Evolutionary conservation across 2,797 vertebrate species (phyloP).

Genomic region (Catharus ustulatus): DNA sequence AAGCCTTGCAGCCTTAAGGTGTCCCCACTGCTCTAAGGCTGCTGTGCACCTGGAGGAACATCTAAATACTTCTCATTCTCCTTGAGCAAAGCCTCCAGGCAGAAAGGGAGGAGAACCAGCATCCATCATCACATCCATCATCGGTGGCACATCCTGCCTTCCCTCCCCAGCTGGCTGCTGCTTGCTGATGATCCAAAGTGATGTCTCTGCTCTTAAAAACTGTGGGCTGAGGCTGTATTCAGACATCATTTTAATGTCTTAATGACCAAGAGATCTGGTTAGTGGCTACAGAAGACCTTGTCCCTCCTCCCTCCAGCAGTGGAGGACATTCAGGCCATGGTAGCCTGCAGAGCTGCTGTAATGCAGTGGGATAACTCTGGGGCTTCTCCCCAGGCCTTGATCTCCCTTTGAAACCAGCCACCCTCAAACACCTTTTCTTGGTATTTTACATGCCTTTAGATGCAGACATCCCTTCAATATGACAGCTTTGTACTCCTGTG

Average conservation of each 20-base stretch:
- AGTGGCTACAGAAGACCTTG: background rate
- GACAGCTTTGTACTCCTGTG: background rate
- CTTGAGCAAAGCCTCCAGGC: slow-evolving; percentile 11
- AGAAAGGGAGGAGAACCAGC: background rate
- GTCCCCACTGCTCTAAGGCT: slow-evolving; percentile 34
- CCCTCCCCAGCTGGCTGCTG: background rate
- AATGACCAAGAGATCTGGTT: background rate
- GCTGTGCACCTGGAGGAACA: background rate
- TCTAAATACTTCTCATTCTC: background rate
- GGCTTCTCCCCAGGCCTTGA: background rate
- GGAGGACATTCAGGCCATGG: background rate
- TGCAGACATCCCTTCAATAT: accelerated
- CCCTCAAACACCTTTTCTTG: background rate
- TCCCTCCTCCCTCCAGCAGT: background rate
- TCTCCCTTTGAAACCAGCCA: background rate
- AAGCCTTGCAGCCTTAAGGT: slow-evolving; percentile 6
- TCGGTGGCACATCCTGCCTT: background rate
- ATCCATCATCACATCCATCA: background rate
- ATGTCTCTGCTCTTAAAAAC: background rate
- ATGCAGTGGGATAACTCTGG: background rate
- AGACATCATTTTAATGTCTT: background rate
- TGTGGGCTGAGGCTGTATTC: background rate
- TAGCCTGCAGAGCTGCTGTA: background rate
- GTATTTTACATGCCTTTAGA: background rate
- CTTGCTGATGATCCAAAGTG: background rate